Evolutionary conservation across 37 sponge, comb jelly and placozoan species (phyloP).

Genomic region (Haliclona indistincta): DNA sequence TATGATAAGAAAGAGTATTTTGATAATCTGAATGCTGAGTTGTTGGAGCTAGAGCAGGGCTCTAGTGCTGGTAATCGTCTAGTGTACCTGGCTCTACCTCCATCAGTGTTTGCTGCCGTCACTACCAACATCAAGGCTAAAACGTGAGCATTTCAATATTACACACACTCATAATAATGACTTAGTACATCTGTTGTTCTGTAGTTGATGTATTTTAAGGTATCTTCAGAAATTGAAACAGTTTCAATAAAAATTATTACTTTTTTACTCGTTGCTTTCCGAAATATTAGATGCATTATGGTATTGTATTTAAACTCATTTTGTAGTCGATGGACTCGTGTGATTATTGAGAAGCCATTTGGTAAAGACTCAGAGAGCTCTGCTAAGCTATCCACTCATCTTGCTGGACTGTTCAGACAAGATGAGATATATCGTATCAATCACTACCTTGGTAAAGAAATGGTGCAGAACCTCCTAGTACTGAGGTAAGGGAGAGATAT

Average conservation of each 20-base stretch:
- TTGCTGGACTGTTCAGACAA: constrained; percentile 88
- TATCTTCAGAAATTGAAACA: too few species aligned
- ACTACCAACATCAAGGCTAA: constrained; percentile 77
- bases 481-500: constrained; percentile 89
- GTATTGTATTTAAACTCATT: too few species aligned
- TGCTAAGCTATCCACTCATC: constrained; percentile 79
- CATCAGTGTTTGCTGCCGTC: constrained; percentile 91
- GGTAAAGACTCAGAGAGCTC: constrained; percentile 94
- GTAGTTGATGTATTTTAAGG: too few species aligned
- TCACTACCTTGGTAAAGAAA: constrained; percentile 99
- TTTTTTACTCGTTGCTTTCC: constrained; percentile 1
- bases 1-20: constrained; percentile 75
- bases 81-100: constrained; percentile 98
- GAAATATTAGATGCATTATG: too few species aligned
- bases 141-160: constrained; percentile 38
- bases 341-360: constrained; percentile 99
- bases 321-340: constrained; percentile 90
- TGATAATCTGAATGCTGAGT: constrained; percentile 67
- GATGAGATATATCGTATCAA: constrained; percentile 98
- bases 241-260: too few species aligned
- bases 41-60: constrained; percentile 72
- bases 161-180: background rate
- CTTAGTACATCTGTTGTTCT: too few species aligned
- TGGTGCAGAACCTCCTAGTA: constrained; percentile 98
- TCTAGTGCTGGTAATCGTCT: constrained; percentile 64